phyloP scores from a whole-genome alignment of 2,797 vertebrate species.

The Carapus acus region DNA sequence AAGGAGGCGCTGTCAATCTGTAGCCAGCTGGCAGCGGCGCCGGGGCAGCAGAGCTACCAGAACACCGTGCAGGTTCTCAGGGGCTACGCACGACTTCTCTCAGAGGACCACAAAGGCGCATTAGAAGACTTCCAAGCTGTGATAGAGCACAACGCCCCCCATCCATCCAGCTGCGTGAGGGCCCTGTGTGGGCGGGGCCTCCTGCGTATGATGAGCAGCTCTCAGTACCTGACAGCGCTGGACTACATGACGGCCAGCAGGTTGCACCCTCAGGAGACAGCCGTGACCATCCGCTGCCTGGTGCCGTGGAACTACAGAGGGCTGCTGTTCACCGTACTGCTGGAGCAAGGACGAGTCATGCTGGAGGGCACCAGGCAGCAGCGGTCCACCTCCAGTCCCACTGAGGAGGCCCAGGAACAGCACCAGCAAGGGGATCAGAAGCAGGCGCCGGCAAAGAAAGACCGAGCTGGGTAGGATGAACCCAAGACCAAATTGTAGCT shows the following conservation, averaged over 20 bases:
- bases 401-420: slow-evolving; percentile 33
- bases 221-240: slow-evolving; percentile 79
- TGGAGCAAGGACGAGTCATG: slow-evolving; percentile 86
- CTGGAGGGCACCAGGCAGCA: slow-evolving; percentile 65
- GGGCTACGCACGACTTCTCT: slow-evolving; percentile 82
- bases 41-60: slow-evolving; percentile 71
- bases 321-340: slow-evolving; percentile 81
- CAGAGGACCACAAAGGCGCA: slow-evolving; percentile 71
- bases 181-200: slow-evolving; percentile 91
- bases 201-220: slow-evolving; percentile 77
- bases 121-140: slow-evolving; percentile 87
- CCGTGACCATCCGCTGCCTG: slow-evolving; percentile 80
- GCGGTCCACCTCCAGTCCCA: slow-evolving; percentile 18
- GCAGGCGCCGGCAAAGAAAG: slow-evolving; percentile 37
- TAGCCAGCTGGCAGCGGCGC: slow-evolving; percentile 74
- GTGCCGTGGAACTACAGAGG: slow-evolving; percentile 93
- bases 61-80: slow-evolving; percentile 83
- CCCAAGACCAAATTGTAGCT: no score
- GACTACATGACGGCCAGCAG: slow-evolving; percentile 91
- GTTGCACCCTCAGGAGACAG: slow-evolving; percentile 79
- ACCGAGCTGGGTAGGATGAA: slow-evolving; percentile 70
- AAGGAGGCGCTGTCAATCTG: slow-evolving; percentile 76
- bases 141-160: slow-evolving; percentile 80
- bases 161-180: slow-evolving; percentile 83
- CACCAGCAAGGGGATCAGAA: slow-evolving; percentile 20